Evolutionary conservation across 2,797 vertebrate species (phyloP).

Genomic region (Champsocephalus gunnari): DNA sequence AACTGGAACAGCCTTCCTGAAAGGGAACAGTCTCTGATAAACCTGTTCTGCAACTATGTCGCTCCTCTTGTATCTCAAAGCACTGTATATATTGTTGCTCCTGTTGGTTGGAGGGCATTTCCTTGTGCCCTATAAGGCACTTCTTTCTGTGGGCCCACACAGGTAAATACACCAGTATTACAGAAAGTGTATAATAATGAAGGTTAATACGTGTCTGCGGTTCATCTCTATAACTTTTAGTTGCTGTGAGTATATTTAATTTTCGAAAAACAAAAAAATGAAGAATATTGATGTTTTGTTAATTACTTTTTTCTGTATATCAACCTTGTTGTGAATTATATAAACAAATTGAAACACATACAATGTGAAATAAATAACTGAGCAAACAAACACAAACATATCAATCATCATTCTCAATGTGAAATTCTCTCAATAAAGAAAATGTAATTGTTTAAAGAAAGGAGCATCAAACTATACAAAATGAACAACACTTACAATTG

Average conservation of each 20-base stretch:
- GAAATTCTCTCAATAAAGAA: too few relatives aligned
- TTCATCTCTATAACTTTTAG: slow-evolving; percentile 1
- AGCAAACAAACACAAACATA: neutral
- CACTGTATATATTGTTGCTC: slow-evolving; percentile 22
- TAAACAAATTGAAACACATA: neutral
- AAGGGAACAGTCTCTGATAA: slow-evolving; percentile 59
- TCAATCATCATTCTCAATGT: neutral
- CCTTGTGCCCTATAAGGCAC: slow-evolving; percentile 21
- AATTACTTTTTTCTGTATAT: slow-evolving; percentile 26
- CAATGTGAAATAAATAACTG: slow-evolving; percentile 9
- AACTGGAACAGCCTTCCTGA: slow-evolving; percentile 49
- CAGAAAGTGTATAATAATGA: slow-evolving; percentile 31
- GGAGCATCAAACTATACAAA: neutral
- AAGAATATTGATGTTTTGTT: slow-evolving; percentile 25
- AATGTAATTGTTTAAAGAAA: neutral
- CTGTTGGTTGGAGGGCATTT: slow-evolving; percentile 35
- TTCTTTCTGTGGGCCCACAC: slow-evolving; percentile 18
- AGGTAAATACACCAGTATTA: slow-evolving; percentile 64
- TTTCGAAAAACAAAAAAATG: neutral
- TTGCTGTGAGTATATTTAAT: slow-evolving; percentile 11
- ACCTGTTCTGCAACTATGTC: slow-evolving; percentile 74
- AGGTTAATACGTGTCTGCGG: slow-evolving; percentile 24
- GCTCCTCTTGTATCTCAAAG: slow-evolving; percentile 27
- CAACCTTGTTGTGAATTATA: neutral
- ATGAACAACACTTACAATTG: slow-evolving; percentile 23